Base-by-base conservation (phyloP, 2,888 invertebrate species). In the Quadroppia sp. region DNA sequence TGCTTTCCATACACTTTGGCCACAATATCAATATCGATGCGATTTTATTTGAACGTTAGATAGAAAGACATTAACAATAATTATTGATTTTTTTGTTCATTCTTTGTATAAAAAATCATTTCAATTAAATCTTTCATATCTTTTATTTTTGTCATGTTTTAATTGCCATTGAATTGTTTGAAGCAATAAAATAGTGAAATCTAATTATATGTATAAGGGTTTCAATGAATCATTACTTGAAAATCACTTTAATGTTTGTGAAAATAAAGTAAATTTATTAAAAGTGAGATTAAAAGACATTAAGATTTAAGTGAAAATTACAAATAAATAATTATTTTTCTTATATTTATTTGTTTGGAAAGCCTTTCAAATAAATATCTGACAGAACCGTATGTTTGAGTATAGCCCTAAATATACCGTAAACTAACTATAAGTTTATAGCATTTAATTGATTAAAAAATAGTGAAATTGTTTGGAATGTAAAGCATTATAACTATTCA, bases 11-110 rank as follows among this genome's bases (percentile, higher is more conserved):
- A 42, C 42, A 69, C 6, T 36, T 42, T 69, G 69, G 69, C 42
- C 69, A 69, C 69, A 69, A 69, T 69, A 69, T 69, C 69, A 45
- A 69, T 69, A 69, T 69, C 69, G 69, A 69, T 69, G 69, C 69
- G 42, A 69, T 69, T 64, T 25, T 40, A 40, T 23, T 36, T 69
- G 20, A 45, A 7, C 17, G 25, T 36, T 45, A 45, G n/a, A 36
- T 67, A 36, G 25, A 69, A 69, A 25, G 4, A 17, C 28, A 28
- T 64, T 64, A 23, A 23, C 15, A 23, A 17, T 17, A 17, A 32
- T 36, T 36, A n/a, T 36, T 64, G 11, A 64, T n/a, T 64, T 64
- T 28, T 25, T 32, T 61, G 59, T 61, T 23, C 17, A 9, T 48
- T 45, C 36, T 36, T 28, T 20, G 64, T 64, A 64, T 64, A 64